Evolutionary conservation across 2,113 vertebrate genomes (phyloP).

Genomic region (Sarotherodon lohbergeri): DNA sequence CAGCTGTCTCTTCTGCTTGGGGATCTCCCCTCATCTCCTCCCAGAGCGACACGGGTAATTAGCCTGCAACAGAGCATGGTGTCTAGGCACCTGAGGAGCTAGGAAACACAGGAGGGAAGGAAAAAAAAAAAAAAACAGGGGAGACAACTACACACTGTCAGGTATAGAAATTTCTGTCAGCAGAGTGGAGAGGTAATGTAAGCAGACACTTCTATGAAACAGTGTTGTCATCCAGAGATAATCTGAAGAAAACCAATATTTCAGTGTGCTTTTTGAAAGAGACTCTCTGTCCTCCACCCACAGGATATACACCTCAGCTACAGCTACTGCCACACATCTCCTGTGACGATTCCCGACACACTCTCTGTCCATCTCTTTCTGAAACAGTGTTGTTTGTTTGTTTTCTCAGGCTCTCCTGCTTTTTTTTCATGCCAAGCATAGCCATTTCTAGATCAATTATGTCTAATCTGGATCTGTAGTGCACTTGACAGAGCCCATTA

Average conservation of each 20-base stretch:
- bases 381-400: neutral
- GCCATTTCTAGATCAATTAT: neutral
- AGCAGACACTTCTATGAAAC: neutral
- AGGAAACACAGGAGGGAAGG: neutral
- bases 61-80: constrained; percentile 22
- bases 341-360: neutral
- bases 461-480: neutral
- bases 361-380: neutral
- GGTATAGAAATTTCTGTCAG: neutral
- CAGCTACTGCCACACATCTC: neutral
- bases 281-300: neutral
- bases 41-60: constrained; percentile 41
- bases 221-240: constrained; percentile 13
- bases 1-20: constrained; percentile 51
- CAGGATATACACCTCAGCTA: neutral
- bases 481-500: neutral
- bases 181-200: neutral
- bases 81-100: constrained; percentile 15
- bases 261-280: neutral
- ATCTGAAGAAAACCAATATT: neutral
- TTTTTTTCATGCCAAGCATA: neutral
- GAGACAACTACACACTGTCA: constrained; percentile 3
- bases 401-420: neutral
- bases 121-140: rapidly evolving
- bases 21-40: constrained; percentile 35